A percentile compares a stretch with the other conserved stretches of the same genome.
phyloP scores from a whole-genome alignment of 2,888 invertebrate genomes.

The Adelognathus sp. region DNA sequence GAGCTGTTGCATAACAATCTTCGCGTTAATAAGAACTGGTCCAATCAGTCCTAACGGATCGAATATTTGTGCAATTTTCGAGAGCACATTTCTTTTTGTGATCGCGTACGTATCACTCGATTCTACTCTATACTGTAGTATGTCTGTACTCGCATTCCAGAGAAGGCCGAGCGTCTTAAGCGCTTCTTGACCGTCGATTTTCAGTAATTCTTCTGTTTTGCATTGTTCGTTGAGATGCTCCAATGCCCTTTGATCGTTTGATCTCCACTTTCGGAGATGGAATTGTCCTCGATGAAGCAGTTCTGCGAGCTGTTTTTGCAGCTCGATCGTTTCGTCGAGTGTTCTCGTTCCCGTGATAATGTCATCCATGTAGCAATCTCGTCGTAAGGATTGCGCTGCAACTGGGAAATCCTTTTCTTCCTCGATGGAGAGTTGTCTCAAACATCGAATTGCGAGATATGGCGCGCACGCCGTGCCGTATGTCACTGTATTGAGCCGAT shows the following conservation, averaged over 20 bases:
- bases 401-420: conserved; percentile 30
- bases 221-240: conserved; percentile 17
- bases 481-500: conserved; percentile 38
- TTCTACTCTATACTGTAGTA: conserved; percentile 30
- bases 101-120: background rate
- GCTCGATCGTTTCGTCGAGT: conserved; percentile 1
- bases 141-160: conserved; percentile 37
- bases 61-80: conserved; percentile 52
- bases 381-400: conserved; percentile 25
- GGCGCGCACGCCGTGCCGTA: conserved; percentile 48
- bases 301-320: conserved; percentile 26
- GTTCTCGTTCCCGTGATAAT: conserved; percentile 44
- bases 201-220: conserved; percentile 31
- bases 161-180: conserved; percentile 45
- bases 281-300: conserved; percentile 42
- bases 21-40: conserved; percentile 31
- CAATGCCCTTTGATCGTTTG: conserved; percentile 23
- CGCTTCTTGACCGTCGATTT: conserved; percentile 24
- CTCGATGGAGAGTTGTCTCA: conserved; percentile 46
- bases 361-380: conserved; percentile 59
- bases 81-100: conserved; percentile 36
- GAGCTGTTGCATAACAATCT: conserved; percentile 35
- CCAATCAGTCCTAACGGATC: conserved; percentile 36
- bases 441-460: conserved; percentile 44
- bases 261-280: conserved; percentile 50